Evolutionary conservation across 2,888 invertebrate species (phyloP).

Genomic region (Drosophila neoperkinsi): DNA sequence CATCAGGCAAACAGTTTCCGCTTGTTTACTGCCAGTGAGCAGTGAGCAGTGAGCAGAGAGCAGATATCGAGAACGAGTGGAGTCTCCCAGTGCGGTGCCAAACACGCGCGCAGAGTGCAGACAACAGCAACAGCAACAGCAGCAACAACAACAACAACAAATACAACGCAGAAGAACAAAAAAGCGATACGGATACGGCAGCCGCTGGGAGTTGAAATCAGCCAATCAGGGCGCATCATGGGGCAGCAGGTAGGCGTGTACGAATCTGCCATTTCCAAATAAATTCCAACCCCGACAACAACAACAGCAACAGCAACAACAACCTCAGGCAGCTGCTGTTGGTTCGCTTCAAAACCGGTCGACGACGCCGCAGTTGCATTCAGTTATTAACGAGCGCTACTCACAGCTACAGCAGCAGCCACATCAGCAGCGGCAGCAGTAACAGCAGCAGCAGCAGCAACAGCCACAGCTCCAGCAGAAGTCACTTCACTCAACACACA

Average conservation of each 20-base stretch:
- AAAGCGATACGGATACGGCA: conserved; percentile 51
- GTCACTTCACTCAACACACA: conserved; percentile 74
- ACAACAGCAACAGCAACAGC: conserved; percentile 9
- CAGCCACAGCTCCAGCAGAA: conserved; percentile 72
- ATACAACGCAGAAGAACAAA: conserved; percentile 25
- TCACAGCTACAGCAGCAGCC: conserved; percentile 75
- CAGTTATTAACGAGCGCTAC: conserved; percentile 84
- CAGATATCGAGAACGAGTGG: conserved; percentile 38
- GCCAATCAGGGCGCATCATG: conserved; percentile 70
- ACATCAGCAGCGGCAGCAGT: conserved; percentile 48
- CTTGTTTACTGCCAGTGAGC: conserved; percentile 76
- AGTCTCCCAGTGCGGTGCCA: conserved; percentile 29
- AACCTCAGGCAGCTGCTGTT: conserved; percentile 52
- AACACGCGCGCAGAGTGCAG: conserved; percentile 46
- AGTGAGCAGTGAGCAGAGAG: conserved; percentile 30
- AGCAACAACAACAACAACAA: conserved; percentile 20
- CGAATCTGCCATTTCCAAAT: conserved; percentile 82
- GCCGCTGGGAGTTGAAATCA: conserved; percentile 47
- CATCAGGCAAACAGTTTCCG: conserved; percentile 84
- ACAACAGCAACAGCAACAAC: conserved; percentile 39
- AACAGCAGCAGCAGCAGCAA: conserved; percentile 51
- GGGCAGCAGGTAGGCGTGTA: conserved; percentile 80
- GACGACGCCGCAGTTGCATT: conserved; percentile 81
- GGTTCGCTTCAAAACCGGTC: conserved; percentile 83
- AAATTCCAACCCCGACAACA: conserved; percentile 74